Percentiles rank a stretch among this genome's conserved stretches.
Conservation (phyloP, 2,888 invertebrate genomes). For the Antitype chi region DNA sequence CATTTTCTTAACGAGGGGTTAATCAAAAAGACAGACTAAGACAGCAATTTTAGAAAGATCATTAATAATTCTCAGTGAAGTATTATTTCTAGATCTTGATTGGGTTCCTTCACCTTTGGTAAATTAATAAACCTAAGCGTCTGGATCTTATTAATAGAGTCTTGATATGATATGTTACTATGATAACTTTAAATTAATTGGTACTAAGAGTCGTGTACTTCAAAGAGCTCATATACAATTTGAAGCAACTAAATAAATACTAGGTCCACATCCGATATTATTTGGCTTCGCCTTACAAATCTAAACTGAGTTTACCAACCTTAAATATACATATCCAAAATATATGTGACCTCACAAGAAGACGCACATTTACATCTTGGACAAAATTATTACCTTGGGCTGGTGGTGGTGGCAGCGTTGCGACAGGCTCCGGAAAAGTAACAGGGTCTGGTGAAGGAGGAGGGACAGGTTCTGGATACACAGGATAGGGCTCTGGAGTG, state of each 20-base stretch:
- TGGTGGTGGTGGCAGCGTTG: slow-evolving; percentile 40
- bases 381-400: slow-evolving; percentile 31
- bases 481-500: slow-evolving; percentile 37
- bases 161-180: no score
- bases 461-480: slow-evolving; percentile 11
- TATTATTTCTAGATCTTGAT: slow-evolving; percentile 52
- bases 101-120: slow-evolving; percentile 15
- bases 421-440: slow-evolving; percentile 18
- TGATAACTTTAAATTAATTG: neutral
- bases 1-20: slow-evolving; percentile 28
- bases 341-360: neutral
- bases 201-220: neutral
- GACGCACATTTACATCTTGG: neutral
- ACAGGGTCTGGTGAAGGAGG: slow-evolving; percentile 16
- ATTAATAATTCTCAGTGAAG: slow-evolving; percentile 64
- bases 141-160: neutral
- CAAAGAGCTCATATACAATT: neutral
- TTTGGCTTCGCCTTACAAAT: neutral
- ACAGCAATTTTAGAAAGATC: slow-evolving; percentile 45
- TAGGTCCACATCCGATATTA: neutral
- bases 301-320: neutral
- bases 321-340: neutral
- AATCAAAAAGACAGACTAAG: slow-evolving; percentile 52
- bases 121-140: slow-evolving; percentile 21
- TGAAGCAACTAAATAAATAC: neutral